A percentile compares a stretch with the other conserved stretches of the same genome.
Conservation (phyloP, 2,113 vertebrate genomes). For the Marmota monax region DNA sequence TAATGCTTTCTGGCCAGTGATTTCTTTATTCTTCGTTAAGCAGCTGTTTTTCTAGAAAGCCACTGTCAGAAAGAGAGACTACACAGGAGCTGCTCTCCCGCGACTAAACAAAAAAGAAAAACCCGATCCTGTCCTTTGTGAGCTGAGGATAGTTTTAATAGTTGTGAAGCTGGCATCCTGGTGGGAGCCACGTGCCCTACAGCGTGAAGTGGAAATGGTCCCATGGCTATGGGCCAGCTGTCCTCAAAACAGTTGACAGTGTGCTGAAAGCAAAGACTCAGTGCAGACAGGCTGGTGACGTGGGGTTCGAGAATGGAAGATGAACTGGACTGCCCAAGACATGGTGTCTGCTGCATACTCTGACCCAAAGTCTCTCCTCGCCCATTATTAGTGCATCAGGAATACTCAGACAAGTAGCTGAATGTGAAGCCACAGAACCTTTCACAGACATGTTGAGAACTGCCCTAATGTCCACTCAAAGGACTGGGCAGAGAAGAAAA, state of each 20-base stretch:
- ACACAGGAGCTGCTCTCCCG: neutral
- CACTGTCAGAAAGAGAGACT: neutral
- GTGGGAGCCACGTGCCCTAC: neutral
- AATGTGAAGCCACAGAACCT: neutral
- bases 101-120: neutral
- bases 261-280: neutral
- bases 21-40: constrained; percentile 12
- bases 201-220: neutral
- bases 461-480: neutral
- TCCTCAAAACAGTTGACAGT: neutral
- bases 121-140: neutral
- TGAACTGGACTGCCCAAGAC: neutral
- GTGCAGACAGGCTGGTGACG: neutral
- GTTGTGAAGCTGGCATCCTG: neutral
- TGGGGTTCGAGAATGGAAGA: neutral
- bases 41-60: constrained; percentile 24
- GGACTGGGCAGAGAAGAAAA: neutral
- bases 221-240: neutral
- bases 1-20: neutral
- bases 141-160: neutral
- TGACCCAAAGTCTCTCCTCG: neutral
- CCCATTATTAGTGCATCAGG: neutral
- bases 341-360: rapidly evolving
- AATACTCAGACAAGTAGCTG: neutral
- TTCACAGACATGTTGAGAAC: neutral